Conservation (phyloP, 2,888 invertebrate genomes). For the Rhagophthalmus giganteus region DNA sequence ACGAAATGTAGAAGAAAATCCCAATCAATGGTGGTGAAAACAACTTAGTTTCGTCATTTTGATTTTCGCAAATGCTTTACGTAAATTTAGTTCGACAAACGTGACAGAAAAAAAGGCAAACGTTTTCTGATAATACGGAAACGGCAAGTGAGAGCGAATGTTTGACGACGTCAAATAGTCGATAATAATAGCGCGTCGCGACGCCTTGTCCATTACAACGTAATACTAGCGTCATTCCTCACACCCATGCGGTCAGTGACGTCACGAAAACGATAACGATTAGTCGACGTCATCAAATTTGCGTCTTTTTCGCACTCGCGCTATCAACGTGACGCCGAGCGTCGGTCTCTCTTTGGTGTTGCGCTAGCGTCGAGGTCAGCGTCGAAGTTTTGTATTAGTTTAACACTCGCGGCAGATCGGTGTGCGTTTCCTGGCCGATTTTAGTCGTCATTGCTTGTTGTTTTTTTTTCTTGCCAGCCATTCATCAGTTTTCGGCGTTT, state of each 20-base stretch:
- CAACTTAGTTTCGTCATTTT: no score
- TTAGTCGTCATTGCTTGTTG: no score
- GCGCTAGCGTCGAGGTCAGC: conserved; percentile 44
- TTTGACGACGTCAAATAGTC: conserved; percentile 42
- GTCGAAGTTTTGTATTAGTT: conserved; percentile 40
- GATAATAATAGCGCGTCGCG: conserved; percentile 45
- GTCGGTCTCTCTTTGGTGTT: conserved; percentile 34
- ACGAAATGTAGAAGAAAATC: no score
- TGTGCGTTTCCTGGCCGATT: conserved; percentile 9
- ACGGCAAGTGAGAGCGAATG: conserved; percentile 29
- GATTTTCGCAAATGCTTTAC: no score
- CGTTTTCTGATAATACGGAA: conserved; percentile 23
- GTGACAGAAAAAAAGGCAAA: no score
- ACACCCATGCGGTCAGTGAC: conserved; percentile 41
- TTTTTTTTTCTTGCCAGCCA: neutral
- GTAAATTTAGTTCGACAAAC: no score
- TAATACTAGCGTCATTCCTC: conserved; percentile 44
- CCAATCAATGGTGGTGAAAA: no score
- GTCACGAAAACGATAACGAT: conserved; percentile 35
- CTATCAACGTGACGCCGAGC: conserved; percentile 9
- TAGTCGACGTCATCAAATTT: conserved; percentile 41
- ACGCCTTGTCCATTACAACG: conserved; percentile 40
- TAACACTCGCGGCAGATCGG: conserved; percentile 16
- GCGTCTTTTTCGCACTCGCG: conserved; percentile 26
- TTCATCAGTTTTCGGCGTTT: no score